These are phyloP conservation scores for Acanthurus lineatus DNA, from an alignment of 2,797 vertebrate species.

Conservation along the genomic window DNA sequence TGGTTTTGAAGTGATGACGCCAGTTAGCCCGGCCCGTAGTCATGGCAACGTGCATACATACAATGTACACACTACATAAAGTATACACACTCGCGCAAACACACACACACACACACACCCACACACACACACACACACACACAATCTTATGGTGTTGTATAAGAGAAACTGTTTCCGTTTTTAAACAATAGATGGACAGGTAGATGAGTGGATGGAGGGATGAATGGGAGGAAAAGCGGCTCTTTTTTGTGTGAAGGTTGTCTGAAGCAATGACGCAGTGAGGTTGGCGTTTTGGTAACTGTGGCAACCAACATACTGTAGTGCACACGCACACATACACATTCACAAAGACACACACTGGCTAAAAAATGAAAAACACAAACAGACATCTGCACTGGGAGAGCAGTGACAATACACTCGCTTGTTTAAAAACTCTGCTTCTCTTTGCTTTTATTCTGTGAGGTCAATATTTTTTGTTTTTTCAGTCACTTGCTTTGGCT, in stretches of 20 bases:
- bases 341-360: conserved; percentile 26
- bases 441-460: conserved; percentile 55
- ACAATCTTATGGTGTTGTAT: conserved; percentile 33
- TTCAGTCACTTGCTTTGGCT: conserved; percentile 12
- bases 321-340: conserved; percentile 26
- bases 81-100: conserved; percentile 7
- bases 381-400: conserved; percentile 62
- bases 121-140: conserved; percentile 18
- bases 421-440: conserved; percentile 28
- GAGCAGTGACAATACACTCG: conserved; percentile 56
- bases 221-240: conserved; percentile 57
- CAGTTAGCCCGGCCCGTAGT: conserved; percentile 63
- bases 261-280: conserved; percentile 82
- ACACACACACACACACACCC: conserved; percentile 26
- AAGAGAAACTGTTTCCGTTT: conserved; percentile 51
- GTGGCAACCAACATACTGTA: conserved; percentile 81
- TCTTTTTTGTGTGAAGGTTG: conserved; percentile 75
- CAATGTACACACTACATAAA: conserved; percentile 42
- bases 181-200: conserved; percentile 59
- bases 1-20: conserved; percentile 83
- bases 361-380: conserved; percentile 58
- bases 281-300: conserved; percentile 85
- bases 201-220: conserved; percentile 58
- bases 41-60: conserved; percentile 77
- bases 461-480: conserved; percentile 55